Percentiles rank a stretch among this genome's conserved stretches.
These are phyloP conservation scores for Spongia lamella DNA, from an alignment of 37 sponge, comb jelly and placozoan genomes.

Conservation along the genomic window DNA sequence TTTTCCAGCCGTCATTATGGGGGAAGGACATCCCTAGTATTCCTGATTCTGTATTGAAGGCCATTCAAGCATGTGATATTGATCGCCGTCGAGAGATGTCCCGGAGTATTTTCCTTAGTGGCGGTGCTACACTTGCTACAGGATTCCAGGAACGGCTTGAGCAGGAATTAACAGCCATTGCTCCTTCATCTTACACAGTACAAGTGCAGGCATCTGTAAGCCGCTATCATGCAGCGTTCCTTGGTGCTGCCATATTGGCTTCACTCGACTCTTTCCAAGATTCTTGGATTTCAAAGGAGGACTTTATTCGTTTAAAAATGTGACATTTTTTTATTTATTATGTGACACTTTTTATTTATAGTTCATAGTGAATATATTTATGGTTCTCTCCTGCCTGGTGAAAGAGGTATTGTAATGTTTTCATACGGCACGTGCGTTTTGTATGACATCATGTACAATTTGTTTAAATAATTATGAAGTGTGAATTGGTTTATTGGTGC, in stretches of 20 bases:
- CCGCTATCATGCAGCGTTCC: conserved; percentile 74
- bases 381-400: too few relatives aligned
- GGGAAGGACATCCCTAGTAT: conserved; percentile 74
- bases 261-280: conserved; percentile 58
- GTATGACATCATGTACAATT: too few relatives aligned
- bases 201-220: conserved; percentile 60
- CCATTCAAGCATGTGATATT: conserved; percentile 74
- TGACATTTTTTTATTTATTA: not conserved
- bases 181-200: conserved; percentile 33
- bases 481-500: too few relatives aligned
- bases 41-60: conserved; percentile 62
- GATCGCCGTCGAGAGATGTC: conserved; percentile 59
- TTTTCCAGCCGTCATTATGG: conserved; percentile 60
- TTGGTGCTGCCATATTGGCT: conserved; percentile 71
- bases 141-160: conserved; percentile 74
- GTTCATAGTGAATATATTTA: not conserved
- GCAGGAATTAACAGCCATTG: conserved; percentile 38
- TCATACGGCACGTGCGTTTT: too few relatives aligned
- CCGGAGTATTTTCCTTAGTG: conserved; percentile 70
- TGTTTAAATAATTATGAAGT: too few relatives aligned
- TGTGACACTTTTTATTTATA: not conserved
- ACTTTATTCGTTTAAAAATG: conserved; percentile 28
- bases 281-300: conserved; percentile 47
- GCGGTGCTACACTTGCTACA: conserved; percentile 49
- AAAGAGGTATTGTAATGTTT: not conserved